A percentile compares a stretch with the other conserved stretches of the same genome.
Evolutionary conservation across 2,113 vertebrate genomes (phyloP).

Genomic region (Apteryx owenii): DNA sequence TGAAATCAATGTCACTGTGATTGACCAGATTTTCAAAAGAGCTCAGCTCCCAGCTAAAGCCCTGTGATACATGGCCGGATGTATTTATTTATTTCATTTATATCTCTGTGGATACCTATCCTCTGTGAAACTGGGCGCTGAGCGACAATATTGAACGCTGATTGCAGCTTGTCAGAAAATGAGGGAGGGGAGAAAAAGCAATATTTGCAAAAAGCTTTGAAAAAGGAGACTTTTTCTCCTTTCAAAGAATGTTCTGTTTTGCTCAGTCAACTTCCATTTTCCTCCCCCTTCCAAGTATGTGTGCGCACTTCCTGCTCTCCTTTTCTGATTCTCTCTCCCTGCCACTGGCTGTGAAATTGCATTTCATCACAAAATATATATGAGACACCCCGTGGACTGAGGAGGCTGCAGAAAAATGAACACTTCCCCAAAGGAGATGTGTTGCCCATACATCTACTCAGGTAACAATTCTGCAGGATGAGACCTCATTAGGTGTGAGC

Average conservation of each 20-base stretch:
- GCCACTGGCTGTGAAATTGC: neutral
- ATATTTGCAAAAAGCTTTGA: slow-evolving; percentile 63
- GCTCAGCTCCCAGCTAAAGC: slow-evolving; percentile 50
- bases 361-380: neutral
- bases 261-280: neutral
- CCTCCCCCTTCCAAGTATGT: neutral
- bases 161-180: slow-evolving; percentile 60
- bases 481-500: fast-evolving
- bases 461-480: neutral
- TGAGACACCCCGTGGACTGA: neutral
- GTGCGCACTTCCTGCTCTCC: neutral
- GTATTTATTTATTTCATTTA: slow-evolving; percentile 71
- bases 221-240: neutral
- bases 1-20: slow-evolving; percentile 66
- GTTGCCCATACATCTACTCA: neutral
- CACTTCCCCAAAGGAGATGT: neutral
- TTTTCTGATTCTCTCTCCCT: neutral
- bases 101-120: slow-evolving; percentile 52
- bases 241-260: neutral
- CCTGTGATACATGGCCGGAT: slow-evolving; percentile 32
- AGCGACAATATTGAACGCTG: slow-evolving; percentile 58
- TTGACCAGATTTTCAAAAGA: slow-evolving; percentile 59
- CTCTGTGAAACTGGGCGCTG: slow-evolving; percentile 19
- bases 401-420: neutral
- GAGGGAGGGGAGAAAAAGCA: slow-evolving; percentile 44